phyloP scores from a whole-genome alignment of 1,140 invertebrate species.

The Stegodyphus mimosarum region DNA sequence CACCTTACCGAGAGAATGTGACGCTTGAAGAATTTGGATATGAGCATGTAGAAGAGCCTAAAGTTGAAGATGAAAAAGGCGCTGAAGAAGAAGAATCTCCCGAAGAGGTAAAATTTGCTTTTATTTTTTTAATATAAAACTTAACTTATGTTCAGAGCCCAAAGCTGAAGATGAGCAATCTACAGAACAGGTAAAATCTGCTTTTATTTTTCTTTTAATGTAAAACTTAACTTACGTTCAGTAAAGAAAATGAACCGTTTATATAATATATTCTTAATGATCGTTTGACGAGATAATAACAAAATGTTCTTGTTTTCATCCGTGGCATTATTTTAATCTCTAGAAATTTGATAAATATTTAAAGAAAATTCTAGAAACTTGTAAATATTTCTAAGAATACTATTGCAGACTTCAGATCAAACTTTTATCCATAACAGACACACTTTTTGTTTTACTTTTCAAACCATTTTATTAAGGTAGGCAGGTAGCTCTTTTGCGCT shows the following conservation, averaged over 20 bases:
- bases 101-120: background rate
- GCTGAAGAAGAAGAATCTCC: background rate
- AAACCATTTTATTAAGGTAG: too few species aligned
- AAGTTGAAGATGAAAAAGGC: background rate
- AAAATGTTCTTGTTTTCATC: too few species aligned
- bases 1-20: constrained; percentile 4
- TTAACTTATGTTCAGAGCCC: background rate
- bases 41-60: background rate
- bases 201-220: background rate
- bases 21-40: constrained; percentile 11
- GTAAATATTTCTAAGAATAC: too few species aligned
- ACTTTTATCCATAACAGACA: too few species aligned
- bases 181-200: background rate
- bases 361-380: too few species aligned
- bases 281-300: too few species aligned
- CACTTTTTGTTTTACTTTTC: too few species aligned
- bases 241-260: background rate
- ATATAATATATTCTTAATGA: background rate
- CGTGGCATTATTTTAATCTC: too few species aligned
- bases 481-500: too few species aligned
- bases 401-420: too few species aligned
- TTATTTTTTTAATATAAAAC: background rate
- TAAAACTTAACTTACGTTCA: background rate
- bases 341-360: too few species aligned
- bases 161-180: background rate